Evolutionary conservation across 2,888 invertebrate species (phyloP).

Genomic region (Syritta pipiens): DNA sequence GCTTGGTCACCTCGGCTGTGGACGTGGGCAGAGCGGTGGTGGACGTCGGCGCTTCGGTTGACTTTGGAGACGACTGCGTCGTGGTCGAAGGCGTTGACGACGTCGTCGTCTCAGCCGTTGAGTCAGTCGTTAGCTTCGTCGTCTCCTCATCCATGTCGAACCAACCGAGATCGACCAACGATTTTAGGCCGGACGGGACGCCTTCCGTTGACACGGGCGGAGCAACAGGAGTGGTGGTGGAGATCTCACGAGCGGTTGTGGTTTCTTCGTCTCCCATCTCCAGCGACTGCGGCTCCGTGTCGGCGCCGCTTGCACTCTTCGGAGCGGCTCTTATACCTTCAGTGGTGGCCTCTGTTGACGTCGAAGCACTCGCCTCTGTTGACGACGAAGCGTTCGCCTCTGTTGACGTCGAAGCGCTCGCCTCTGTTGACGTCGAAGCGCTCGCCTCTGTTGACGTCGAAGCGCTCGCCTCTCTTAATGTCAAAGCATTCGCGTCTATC

Average conservation of each 20-base stretch:
- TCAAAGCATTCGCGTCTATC: neutral
- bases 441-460: neutral
- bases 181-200: constrained; percentile 17
- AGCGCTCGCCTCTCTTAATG: no score
- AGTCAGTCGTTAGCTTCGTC: constrained; percentile 16
- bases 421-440: neutral
- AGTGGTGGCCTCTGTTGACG: neutral
- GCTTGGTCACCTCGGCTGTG: constrained; percentile 63
- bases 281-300: constrained; percentile 41
- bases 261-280: constrained; percentile 5
- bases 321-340: neutral
- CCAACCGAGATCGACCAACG: constrained; percentile 6
- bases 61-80: neutral
- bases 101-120: neutral
- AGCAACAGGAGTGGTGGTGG: no score
- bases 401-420: constrained; percentile 55
- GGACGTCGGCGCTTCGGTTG: neutral
- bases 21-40: constrained; percentile 59
- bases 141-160: no score
- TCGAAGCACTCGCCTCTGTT: neutral
- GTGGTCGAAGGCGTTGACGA: neutral
- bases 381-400: neutral
- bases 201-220: no score
- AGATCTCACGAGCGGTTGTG: no score
- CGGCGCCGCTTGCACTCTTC: no score